Conservation (phyloP, 2,113 vertebrate species). For the Pollachius pollachius region DNA sequence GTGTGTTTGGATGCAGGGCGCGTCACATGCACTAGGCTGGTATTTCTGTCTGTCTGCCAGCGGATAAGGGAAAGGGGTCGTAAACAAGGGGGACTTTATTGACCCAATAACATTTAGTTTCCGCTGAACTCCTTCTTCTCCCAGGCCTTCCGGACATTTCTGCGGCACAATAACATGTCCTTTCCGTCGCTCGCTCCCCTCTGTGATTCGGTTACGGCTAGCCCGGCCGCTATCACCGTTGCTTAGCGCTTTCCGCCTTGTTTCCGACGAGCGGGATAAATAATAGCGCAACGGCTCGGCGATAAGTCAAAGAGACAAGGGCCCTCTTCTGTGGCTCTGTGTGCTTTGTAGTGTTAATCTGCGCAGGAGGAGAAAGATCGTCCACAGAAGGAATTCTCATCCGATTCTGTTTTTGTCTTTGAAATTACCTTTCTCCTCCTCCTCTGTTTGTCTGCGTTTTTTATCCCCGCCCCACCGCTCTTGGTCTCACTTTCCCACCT, state of each 20-base stretch:
- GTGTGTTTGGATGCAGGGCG: conserved; percentile 41
- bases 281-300: conserved; percentile 3
- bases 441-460: conserved; percentile 23
- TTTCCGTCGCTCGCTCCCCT: too few relatives aligned
- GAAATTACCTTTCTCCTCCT: conserved; percentile 11
- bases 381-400: neutral
- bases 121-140: conserved; percentile 7
- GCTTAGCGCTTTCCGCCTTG: too few relatives aligned
- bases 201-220: too few relatives aligned
- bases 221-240: too few relatives aligned
- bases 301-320: neutral
- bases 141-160: neutral
- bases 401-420: conserved; percentile 14
- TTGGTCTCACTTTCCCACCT: conserved; percentile 1
- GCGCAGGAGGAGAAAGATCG: conserved; percentile 4
- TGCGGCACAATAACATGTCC: neutral
- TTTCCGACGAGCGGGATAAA: too few relatives aligned
- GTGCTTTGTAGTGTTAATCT: neutral
- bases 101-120: neutral
- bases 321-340: neutral
- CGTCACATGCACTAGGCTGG: neutral
- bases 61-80: neutral
- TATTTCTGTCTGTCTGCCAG: neutral
- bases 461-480: conserved; percentile 11
- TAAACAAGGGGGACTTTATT: conserved; percentile 11